Evolutionary conservation across 2,113 vertebrate species (phyloP).

Genomic region (Leuciscus idus): DNA sequence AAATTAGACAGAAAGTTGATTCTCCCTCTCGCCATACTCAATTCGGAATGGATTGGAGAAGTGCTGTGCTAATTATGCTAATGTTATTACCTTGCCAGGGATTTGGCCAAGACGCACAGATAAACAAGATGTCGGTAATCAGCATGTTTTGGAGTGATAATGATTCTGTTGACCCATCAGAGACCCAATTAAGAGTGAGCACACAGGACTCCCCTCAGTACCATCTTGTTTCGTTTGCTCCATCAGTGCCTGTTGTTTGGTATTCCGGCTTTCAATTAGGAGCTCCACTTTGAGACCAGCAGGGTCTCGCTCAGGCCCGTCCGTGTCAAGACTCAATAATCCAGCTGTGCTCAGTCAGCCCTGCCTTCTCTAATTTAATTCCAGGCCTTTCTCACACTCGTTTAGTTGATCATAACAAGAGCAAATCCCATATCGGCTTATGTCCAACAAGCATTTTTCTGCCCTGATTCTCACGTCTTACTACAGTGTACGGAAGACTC

Average conservation of each 20-base stretch:
- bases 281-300: conserved; percentile 37
- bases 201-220: conserved; percentile 37
- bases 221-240: conserved; percentile 36
- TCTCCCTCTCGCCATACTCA: background rate
- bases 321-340: background rate
- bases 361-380: conserved; percentile 25
- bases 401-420: conserved; percentile 37
- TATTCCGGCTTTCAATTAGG: conserved; percentile 40
- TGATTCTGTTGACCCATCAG: conserved; percentile 48
- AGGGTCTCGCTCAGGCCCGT: conserved; percentile 13
- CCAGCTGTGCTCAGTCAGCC: conserved; percentile 16
- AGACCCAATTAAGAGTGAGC: conserved; percentile 46
- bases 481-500: background rate
- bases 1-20: background rate
- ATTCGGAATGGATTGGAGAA: background rate
- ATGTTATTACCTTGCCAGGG: conserved; percentile 45
- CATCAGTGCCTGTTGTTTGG: conserved; percentile 41
- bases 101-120: conserved; percentile 28
- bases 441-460: background rate
- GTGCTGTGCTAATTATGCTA: conserved; percentile 45
- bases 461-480: background rate
- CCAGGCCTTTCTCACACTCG: conserved; percentile 33
- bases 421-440: conserved; percentile 23
- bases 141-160: conserved; percentile 50
- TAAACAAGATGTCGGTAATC: conserved; percentile 47